Conservation (phyloP, 2,888 invertebrate genomes). For the Harmothoe impar region DNA sequence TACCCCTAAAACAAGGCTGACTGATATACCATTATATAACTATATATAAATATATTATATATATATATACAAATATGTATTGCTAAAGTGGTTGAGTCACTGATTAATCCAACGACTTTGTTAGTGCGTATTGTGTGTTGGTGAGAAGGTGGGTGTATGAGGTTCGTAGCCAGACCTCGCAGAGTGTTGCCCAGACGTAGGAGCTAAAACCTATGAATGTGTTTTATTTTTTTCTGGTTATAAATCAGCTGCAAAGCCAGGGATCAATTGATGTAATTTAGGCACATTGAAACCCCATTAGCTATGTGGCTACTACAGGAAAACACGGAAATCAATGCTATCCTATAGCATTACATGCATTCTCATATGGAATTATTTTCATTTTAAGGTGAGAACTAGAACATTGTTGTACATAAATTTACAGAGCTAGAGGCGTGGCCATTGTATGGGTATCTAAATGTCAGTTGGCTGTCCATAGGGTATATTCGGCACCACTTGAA, state of each 20-base stretch:
- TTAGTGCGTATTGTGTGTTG: slow-evolving; percentile 43
- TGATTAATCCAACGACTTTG: slow-evolving; percentile 42
- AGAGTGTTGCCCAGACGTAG: not conserved
- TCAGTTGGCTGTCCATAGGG: slow-evolving; percentile 35
- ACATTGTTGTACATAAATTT: slow-evolving; percentile 30
- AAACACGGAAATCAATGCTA: not conserved
- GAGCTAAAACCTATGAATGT: not conserved
- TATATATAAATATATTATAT: slow-evolving; percentile 37
- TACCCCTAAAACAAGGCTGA: slow-evolving; percentile 20
- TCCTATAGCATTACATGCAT: not conserved
- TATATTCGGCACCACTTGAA: slow-evolving; percentile 46
- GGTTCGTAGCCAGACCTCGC: not conserved
- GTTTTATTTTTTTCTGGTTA: not conserved
- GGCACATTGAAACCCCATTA: not conserved
- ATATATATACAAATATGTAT: not conserved
- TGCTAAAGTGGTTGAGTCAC: slow-evolving; percentile 53
- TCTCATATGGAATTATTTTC: not conserved
- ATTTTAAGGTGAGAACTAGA: not conserved
- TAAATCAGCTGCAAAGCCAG: not conserved
- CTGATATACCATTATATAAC: slow-evolving; percentile 39
- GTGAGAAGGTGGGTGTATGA: slow-evolving; percentile 31
- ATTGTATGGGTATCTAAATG: not conserved
- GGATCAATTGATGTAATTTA: slow-evolving; percentile 12
- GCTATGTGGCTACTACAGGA: not conserved
- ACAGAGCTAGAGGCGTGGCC: not conserved